Percentiles rank a stretch among this genome's conserved stretches.
Evolutionary conservation across 2,113 vertebrate genomes (phyloP).

Genomic region (Ailurus styani): DNA sequence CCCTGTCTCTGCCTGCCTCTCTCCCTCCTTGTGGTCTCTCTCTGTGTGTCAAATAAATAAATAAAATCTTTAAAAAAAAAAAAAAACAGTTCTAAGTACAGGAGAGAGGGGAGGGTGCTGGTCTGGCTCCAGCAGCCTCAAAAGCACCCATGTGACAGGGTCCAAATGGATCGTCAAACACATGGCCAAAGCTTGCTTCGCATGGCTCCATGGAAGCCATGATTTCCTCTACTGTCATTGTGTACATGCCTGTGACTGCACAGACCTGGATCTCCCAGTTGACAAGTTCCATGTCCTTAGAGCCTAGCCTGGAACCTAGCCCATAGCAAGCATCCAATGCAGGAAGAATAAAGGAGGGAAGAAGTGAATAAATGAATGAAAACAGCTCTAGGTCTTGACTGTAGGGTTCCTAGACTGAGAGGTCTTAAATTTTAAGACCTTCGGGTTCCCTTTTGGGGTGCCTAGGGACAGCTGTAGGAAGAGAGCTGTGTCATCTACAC

Average conservation of each 20-base stretch:
- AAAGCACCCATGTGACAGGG: background rate
- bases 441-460: background rate
- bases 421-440: background rate
- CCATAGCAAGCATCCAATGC: background rate
- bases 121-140: background rate
- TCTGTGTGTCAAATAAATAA: no score
- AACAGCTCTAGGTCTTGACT: background rate
- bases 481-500: background rate
- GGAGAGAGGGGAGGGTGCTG: background rate
- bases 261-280: background rate
- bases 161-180: background rate
- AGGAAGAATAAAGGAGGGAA: background rate
- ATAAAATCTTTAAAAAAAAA: no score
- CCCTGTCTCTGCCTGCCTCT: no score
- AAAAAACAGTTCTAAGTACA: background rate
- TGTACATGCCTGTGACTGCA: background rate
- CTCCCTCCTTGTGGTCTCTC: no score
- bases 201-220: background rate
- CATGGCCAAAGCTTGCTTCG: background rate
- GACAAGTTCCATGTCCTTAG: background rate
- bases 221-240: background rate
- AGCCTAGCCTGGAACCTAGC: background rate
- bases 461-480: background rate
- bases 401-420: background rate
- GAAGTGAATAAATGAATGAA: background rate